phyloP scores from a whole-genome alignment of 35 echinoderm and acorn worm species.

The Heliocidaris erythrogramma region DNA sequence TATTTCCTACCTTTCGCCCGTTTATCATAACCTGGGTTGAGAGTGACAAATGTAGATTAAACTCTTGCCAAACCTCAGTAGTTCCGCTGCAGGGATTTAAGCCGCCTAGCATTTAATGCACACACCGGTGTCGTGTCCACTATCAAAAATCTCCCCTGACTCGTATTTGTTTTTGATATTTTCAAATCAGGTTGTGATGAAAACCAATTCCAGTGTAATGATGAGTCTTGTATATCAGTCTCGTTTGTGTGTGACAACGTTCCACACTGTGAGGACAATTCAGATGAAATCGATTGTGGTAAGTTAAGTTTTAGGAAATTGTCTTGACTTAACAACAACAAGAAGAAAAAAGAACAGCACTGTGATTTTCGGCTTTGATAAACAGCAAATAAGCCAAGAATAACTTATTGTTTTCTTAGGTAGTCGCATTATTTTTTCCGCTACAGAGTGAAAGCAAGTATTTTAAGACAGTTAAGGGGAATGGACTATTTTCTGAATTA shows the following conservation, averaged over 20 bases:
- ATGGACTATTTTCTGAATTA: not conserved
- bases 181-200: not conserved
- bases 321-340: not conserved
- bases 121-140: no score
- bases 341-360: not conserved
- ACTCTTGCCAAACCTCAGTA: no score
- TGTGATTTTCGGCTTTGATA: not conserved
- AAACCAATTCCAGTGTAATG: not conserved
- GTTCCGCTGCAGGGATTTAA: no score
- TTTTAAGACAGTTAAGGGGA: not conserved
- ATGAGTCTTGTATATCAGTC: not conserved
- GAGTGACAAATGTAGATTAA: not conserved
- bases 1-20: not conserved
- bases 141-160: no score
- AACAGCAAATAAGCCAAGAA: not conserved
- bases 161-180: no score
- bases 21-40: not conserved
- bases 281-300: slow-evolving; percentile 20
- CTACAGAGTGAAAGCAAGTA: no score
- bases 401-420: not conserved
- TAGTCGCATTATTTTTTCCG: not conserved
- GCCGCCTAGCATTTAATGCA: no score
- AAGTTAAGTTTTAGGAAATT: not conserved
- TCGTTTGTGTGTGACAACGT: slow-evolving; percentile 20
- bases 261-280: slow-evolving; percentile 8